Percentiles rank a stretch among this genome's conserved stretches.
Conservation (phyloP, 2,888 invertebrate species). For the Synanthedon formicaeformis region DNA sequence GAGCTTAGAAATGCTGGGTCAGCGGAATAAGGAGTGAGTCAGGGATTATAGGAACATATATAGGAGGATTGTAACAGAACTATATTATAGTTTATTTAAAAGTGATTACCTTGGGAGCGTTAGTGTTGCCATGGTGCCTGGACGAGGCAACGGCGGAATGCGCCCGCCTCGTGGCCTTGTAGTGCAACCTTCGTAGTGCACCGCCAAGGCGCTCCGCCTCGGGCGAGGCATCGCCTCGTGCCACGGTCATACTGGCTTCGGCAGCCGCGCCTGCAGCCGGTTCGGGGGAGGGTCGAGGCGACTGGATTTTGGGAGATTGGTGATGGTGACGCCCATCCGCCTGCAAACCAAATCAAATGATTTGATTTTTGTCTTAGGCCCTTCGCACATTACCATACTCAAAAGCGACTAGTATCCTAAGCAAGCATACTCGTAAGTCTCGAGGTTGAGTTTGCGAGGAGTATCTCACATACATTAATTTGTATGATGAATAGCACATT, state of each 20-base stretch:
- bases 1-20: too few relatives aligned
- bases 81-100: too few relatives aligned
- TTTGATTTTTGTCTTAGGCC: too few relatives aligned
- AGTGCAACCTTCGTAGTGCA: conserved; percentile 75
- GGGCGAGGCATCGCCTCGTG: conserved; percentile 55
- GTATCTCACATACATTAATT: too few relatives aligned
- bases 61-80: too few relatives aligned
- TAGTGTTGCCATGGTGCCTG: conserved; percentile 28
- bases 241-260: conserved; percentile 61
- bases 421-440: too few relatives aligned
- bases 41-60: too few relatives aligned
- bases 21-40: too few relatives aligned
- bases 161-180: conserved; percentile 72
- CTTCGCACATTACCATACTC: too few relatives aligned
- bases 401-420: too few relatives aligned
- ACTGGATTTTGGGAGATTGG: conserved; percentile 63
- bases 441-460: too few relatives aligned
- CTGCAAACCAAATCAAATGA: conserved; percentile 41
- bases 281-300: conserved; percentile 64
- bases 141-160: conserved; percentile 36
- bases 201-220: conserved; percentile 64
- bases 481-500: too few relatives aligned
- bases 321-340: conserved; percentile 63
- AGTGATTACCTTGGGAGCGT: conserved; percentile 38
- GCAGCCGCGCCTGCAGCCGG: conserved; percentile 69